Evolutionary conservation across 2,113 vertebrate species (phyloP).

Genomic region (Microtus pennsylvanicus): DNA sequence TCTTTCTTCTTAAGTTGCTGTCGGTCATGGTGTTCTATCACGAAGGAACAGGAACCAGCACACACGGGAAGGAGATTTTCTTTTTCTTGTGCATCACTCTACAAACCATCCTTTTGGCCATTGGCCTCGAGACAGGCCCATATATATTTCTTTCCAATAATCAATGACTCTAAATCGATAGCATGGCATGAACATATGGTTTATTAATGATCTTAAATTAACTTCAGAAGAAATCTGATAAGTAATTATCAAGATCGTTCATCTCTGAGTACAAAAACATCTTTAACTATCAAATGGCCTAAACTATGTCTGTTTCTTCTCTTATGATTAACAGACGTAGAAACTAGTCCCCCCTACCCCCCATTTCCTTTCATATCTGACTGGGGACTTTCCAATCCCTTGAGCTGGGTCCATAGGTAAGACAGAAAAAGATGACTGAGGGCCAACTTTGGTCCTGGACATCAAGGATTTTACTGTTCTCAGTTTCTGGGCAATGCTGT

Average conservation of each 20-base stretch:
- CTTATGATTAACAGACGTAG: not conserved
- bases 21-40: not conserved
- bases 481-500: not conserved
- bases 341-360: fast-evolving
- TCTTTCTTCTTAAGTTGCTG: not conserved
- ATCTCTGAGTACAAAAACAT: slow-evolving; percentile 24
- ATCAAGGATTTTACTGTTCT: not conserved
- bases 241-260: slow-evolving; percentile 25
- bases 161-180: not conserved
- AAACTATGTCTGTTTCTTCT: slow-evolving; percentile 3
- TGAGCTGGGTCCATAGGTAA: not conserved
- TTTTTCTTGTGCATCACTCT: not conserved
- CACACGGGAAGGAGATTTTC: not conserved
- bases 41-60: not conserved
- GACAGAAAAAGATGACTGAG: not conserved
- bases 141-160: not conserved
- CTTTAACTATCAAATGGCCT: slow-evolving; percentile 44
- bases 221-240: slow-evolving; percentile 58
- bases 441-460: not conserved
- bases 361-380: not conserved
- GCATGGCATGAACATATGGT: not conserved
- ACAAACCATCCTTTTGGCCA: not conserved
- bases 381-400: not conserved
- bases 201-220: slow-evolving; percentile 56
- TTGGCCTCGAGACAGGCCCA: not conserved